Percentiles rank a stretch among this genome's conserved stretches.
These are phyloP conservation scores for Mesorhabditis belari DNA, from an alignment of 2,888 invertebrate species.

Conservation along the genomic window DNA sequence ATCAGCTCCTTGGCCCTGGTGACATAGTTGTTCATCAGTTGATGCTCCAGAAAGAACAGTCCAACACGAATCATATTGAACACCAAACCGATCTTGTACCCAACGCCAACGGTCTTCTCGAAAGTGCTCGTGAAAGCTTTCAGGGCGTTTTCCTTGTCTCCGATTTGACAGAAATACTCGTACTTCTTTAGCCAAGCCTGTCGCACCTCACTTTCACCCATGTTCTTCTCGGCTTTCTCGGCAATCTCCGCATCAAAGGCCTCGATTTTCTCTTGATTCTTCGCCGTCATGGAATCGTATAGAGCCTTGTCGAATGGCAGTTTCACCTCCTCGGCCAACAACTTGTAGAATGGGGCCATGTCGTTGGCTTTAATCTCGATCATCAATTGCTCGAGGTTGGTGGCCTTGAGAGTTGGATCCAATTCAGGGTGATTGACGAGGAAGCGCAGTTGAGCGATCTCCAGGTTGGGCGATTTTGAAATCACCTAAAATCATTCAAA, in stretches of 20 bases:
- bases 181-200: constrained; percentile 77
- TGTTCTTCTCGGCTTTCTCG: constrained; percentile 81
- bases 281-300: constrained; percentile 62
- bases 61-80: constrained; percentile 80
- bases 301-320: constrained; percentile 70
- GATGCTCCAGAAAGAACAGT: constrained; percentile 79
- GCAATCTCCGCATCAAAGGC: constrained; percentile 76
- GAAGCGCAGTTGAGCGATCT: constrained; percentile 45
- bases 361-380: constrained; percentile 38
- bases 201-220: constrained; percentile 78
- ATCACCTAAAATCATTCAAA: constrained; percentile 27
- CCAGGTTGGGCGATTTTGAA: constrained; percentile 44
- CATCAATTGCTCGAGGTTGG: constrained; percentile 26
- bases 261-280: constrained; percentile 67
- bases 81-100: constrained; percentile 76
- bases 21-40: constrained; percentile 75
- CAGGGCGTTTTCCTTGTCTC: constrained; percentile 64
- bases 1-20: constrained; percentile 70
- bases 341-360: constrained; percentile 51
- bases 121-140: constrained; percentile 44
- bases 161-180: constrained; percentile 76
- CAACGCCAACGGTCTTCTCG: constrained; percentile 53
- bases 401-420: constrained; percentile 23
- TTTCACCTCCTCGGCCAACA: constrained; percentile 68
- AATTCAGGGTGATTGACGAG: constrained; percentile 37